Conservation (phyloP, 2,888 invertebrate genomes). For the Drosophila atroscutellata region DNA sequence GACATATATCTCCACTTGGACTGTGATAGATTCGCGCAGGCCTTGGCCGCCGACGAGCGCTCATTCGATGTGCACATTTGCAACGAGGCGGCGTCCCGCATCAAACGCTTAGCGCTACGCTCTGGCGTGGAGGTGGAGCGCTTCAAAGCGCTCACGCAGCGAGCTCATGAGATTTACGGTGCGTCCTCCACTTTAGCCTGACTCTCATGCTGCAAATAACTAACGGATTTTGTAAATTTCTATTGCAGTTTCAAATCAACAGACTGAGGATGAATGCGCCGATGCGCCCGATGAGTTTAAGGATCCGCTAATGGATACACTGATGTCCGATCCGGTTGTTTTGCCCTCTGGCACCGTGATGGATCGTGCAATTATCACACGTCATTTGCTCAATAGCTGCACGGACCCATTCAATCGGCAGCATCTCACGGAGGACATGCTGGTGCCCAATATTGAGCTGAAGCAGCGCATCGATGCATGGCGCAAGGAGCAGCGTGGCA, state of each 20-base stretch:
- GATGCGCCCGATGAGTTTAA: slow-evolving; percentile 98
- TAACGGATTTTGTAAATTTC: neutral
- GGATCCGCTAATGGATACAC: slow-evolving; percentile 98
- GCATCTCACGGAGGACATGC: slow-evolving; percentile 96
- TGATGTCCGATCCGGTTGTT: slow-evolving; percentile 97
- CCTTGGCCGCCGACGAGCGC: slow-evolving; percentile 98
- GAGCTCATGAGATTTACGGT: slow-evolving; percentile 91
- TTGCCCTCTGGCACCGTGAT: slow-evolving; percentile 96
- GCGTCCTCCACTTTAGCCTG: slow-evolving; percentile 18
- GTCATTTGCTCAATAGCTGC: slow-evolving; percentile 97
- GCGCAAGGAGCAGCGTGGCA: slow-evolving; percentile 90
- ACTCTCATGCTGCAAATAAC: neutral
- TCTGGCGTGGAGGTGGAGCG: slow-evolving; percentile 93
- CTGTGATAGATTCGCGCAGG: slow-evolving; percentile 95
- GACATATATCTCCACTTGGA: slow-evolving; percentile 98
- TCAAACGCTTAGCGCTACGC: slow-evolving; percentile 93
- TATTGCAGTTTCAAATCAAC: slow-evolving; percentile 89
- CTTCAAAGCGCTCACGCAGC: slow-evolving; percentile 91
- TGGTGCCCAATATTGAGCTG: slow-evolving; percentile 94
- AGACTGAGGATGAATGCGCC: slow-evolving; percentile 95
- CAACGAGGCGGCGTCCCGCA: slow-evolving; percentile 93
- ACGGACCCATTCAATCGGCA: slow-evolving; percentile 99
- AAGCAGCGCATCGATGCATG: slow-evolving; percentile 94
- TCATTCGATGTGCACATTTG: slow-evolving; percentile 97
- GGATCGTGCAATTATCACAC: slow-evolving; percentile 96